These are phyloP conservation scores for Dryoscopus gambensis DNA, from an alignment of 2,113 vertebrate genomes.

Conservation along the genomic window DNA sequence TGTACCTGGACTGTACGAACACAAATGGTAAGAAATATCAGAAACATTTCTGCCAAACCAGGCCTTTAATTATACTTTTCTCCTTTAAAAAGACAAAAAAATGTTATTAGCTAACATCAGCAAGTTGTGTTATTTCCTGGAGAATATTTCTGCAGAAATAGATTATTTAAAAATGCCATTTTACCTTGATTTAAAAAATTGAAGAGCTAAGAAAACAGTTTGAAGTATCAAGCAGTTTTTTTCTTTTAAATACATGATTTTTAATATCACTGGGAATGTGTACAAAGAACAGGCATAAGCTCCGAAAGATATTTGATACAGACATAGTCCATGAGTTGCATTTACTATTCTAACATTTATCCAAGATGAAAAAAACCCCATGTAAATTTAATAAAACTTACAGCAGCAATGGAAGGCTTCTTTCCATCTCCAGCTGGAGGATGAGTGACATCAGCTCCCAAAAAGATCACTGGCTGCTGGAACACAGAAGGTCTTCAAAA, in stretches of 20 bases:
- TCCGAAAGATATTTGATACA: background rate
- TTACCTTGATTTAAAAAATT: background rate
- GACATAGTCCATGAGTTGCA: background rate
- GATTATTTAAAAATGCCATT: background rate
- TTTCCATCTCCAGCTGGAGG: constrained; percentile 98
- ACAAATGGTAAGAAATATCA: background rate
- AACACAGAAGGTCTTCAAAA: constrained; percentile 94
- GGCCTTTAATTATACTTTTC: background rate
- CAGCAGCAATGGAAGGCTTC: constrained; percentile 98
- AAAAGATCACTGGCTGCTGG: constrained; percentile 99
- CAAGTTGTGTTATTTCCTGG: background rate
- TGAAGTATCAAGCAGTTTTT: background rate
- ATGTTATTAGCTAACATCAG: background rate
- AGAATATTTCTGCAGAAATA: background rate
- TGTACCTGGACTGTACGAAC: background rate
- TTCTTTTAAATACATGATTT: background rate
- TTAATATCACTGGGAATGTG: background rate
- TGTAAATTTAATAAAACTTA: constrained; percentile 63
- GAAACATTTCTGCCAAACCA: background rate
- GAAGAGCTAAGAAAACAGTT: background rate
- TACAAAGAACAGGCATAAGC: background rate
- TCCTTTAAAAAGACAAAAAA: background rate
- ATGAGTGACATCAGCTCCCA: constrained; percentile 98
- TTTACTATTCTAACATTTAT: background rate
- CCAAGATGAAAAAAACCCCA: background rate